phyloP scores from a whole-genome alignment of 1,140 invertebrate genomes.

The Tetraneura akinire region DNA sequence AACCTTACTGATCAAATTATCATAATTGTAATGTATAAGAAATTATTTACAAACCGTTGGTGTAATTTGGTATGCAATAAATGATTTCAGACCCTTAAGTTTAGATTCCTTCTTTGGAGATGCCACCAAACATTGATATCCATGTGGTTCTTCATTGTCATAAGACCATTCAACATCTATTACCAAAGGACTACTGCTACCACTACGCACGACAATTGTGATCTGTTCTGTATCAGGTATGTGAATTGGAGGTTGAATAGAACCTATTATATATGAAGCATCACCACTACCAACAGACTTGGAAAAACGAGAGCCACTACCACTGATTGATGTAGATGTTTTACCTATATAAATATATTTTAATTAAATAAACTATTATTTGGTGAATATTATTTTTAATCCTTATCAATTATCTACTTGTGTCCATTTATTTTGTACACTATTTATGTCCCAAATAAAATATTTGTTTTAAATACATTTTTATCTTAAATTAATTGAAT shows the following conservation, averaged over 20 bases:
- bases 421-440: too few relatives aligned
- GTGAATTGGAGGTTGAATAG: conserved; percentile 64
- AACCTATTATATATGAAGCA: conserved; percentile 77
- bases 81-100: conserved; percentile 95
- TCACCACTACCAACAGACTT: conserved; percentile 85
- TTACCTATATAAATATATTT: background rate
- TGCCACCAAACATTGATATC: conserved; percentile 80
- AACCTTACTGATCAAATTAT: too few relatives aligned
- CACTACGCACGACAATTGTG: conserved; percentile 67
- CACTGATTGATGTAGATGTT: background rate
- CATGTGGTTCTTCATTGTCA: conserved; percentile 62
- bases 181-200: conserved; percentile 56
- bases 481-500: too few relatives aligned
- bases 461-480: too few relatives aligned
- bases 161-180: conserved; percentile 70
- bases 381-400: too few relatives aligned
- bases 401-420: too few relatives aligned
- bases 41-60: conserved; percentile 70
- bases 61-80: conserved; percentile 94
- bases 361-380: background rate
- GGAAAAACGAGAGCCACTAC: conserved; percentile 72
- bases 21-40: background rate
- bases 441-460: too few relatives aligned
- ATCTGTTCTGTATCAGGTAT: conserved; percentile 78
- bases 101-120: conserved; percentile 97